Evolutionary conservation across 2,113 vertebrate genomes (phyloP).

Genomic region (Podarcis raffonei): DNA sequence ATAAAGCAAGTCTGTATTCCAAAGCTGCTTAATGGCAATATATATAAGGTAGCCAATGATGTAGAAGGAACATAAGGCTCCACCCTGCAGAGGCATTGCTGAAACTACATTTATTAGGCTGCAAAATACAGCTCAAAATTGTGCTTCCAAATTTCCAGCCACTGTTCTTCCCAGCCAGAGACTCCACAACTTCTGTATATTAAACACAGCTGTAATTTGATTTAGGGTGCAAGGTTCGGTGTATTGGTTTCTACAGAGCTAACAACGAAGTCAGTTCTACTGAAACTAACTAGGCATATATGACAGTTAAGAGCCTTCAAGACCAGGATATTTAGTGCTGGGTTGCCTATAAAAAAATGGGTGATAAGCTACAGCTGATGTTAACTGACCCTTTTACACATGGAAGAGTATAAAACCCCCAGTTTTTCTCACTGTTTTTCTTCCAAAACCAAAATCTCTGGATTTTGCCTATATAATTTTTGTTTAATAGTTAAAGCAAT

Average conservation of each 20-base stretch:
- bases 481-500: neutral
- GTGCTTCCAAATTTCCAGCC: neutral
- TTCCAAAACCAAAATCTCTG: neutral
- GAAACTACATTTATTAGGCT: conserved; percentile 28
- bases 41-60: conserved; percentile 3
- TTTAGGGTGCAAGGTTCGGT: neutral
- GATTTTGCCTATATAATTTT: neutral
- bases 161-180: neutral
- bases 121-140: conserved; percentile 10
- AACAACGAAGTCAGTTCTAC: neutral
- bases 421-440: neutral
- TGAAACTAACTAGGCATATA: accelerated
- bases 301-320: neutral
- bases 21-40: conserved; percentile 44
- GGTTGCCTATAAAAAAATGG: neutral
- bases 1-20: conserved; percentile 12
- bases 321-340: neutral
- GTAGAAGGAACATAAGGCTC: neutral
- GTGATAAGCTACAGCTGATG: neutral
- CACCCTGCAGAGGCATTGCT: neutral
- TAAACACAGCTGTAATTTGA: neutral
- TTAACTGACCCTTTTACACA: neutral
- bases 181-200: neutral
- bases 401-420: neutral
- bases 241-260: neutral